A percentile compares a stretch with the other conserved stretches of the same genome.
Conservation (phyloP, 1,140 invertebrate genomes). For the Pseudomyrmex sp. region DNA sequence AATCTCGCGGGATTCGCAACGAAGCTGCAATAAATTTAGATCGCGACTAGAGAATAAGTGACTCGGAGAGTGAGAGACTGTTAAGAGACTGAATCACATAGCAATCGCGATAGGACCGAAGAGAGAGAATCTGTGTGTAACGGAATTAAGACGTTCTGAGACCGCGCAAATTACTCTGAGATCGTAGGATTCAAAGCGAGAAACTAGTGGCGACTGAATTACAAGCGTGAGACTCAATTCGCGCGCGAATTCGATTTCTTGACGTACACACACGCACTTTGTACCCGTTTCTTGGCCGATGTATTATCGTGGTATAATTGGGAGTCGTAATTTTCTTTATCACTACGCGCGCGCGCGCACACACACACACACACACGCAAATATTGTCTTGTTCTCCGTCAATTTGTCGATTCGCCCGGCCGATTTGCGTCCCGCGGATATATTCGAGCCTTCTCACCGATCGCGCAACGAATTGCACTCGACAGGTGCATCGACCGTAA, state of each 20-base stretch:
- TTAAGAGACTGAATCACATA: slow-evolving; percentile 22
- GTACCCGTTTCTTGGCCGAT: neutral
- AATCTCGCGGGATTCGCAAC: neutral
- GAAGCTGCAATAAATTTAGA: slow-evolving; percentile 22
- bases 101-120: slow-evolving; percentile 10
- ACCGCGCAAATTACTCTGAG: neutral
- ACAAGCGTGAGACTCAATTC: neutral
- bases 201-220: slow-evolving; percentile 8
- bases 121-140: neutral
- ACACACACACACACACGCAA: too few species aligned
- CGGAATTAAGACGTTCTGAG: neutral
- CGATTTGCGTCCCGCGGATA: slow-evolving; percentile 13
- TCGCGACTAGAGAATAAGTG: neutral
- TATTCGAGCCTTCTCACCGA: slow-evolving; percentile 1
- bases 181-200: neutral
- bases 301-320: neutral
- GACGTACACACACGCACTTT: neutral
- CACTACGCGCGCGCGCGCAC: neutral
- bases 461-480: slow-evolving; percentile 27
- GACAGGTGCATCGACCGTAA: slow-evolving; percentile 24
- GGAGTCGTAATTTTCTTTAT: slow-evolving; percentile 8
- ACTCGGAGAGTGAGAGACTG: neutral
- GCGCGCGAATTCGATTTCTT: neutral
- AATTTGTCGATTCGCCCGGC: neutral
- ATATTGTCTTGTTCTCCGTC: neutral